These are phyloP conservation scores for Geopemphigus sp. DNA, from an alignment of 1,140 invertebrate species.

Conservation along the genomic window DNA sequence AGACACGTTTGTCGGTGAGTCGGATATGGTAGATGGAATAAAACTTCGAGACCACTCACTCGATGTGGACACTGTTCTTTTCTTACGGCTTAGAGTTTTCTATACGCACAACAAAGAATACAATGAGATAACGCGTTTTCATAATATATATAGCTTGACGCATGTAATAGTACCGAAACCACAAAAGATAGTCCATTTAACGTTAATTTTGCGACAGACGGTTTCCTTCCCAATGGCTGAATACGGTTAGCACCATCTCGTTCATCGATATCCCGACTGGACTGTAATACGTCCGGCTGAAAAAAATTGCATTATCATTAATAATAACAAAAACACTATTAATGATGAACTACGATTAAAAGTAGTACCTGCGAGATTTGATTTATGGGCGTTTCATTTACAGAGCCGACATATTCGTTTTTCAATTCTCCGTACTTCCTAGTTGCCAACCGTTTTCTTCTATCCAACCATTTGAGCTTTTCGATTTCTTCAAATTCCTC, in stretches of 20 bases:
- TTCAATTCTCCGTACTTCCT: conserved; percentile 67
- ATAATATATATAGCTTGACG: not conserved
- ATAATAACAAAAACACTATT: not conserved
- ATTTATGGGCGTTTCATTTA: conserved; percentile 1
- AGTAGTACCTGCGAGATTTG: conserved; percentile 33
- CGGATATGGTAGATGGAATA: conserved; percentile 55
- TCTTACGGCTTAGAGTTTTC: conserved; percentile 59
- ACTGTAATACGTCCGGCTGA: conserved; percentile 57
- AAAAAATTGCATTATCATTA: conserved; percentile 30
- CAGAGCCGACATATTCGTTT: conserved; percentile 56
- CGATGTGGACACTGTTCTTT: conserved; percentile 54
- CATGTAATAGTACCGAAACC: conserved; percentile 64
- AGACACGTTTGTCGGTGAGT: conserved; percentile 52
- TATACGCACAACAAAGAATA: conserved; percentile 52
- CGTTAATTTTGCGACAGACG: conserved; percentile 68
- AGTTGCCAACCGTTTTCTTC: conserved; percentile 70
- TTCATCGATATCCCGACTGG: conserved; percentile 53
- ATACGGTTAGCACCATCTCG: conserved; percentile 53
- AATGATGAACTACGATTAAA: too few species aligned
- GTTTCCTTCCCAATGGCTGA: conserved; percentile 58
- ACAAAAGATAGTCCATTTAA: conserved; percentile 67
- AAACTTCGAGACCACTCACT: conserved; percentile 61
- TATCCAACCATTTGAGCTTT: conserved; percentile 70
- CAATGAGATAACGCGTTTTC: not conserved
- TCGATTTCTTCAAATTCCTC: conserved; percentile 70